Evolutionary conservation across 2,113 vertebrate species (phyloP).

Genomic region (Dolichotis patagonum): DNA sequence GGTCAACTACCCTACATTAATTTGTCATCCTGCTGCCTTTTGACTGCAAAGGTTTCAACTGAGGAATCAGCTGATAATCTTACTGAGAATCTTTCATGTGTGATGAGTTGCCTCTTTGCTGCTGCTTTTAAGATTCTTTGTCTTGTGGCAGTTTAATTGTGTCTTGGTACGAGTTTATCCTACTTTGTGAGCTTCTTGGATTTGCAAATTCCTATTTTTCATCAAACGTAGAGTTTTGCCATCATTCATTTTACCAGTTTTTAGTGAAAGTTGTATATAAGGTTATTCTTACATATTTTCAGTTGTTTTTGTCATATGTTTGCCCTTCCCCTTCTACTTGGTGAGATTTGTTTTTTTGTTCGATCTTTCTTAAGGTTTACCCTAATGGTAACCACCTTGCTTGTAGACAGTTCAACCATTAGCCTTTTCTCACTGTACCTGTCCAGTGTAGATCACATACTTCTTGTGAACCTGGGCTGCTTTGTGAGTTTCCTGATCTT

Average conservation of each 20-base stretch:
- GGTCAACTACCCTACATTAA: not conserved
- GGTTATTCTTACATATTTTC: not conserved
- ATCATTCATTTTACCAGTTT: not conserved
- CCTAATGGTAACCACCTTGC: not conserved
- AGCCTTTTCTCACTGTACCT: not conserved
- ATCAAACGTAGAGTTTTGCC: not conserved
- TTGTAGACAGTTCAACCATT: not conserved
- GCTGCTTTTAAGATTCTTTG: not conserved
- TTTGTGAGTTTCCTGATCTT: not conserved
- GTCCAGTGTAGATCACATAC: not conserved
- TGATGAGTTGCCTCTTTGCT: not conserved
- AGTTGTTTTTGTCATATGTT: not conserved
- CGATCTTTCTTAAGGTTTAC: not conserved
- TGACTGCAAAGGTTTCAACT: not conserved
- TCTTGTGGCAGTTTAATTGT: not conserved
- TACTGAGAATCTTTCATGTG: not conserved
- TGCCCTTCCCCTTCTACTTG: not conserved
- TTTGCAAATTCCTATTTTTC: not conserved
- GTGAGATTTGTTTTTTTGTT: not conserved
- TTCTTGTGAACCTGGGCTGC: not conserved
- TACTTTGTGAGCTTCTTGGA: not conserved
- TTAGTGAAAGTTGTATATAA: not conserved
- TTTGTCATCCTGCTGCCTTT: not conserved
- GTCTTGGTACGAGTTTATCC: not conserved
- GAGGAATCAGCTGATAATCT: not conserved